Percentiles rank a stretch among this genome's conserved stretches.
phyloP scores from a whole-genome alignment of 1,140 invertebrate genomes.

The Teleogryllus occipitalis region DNA sequence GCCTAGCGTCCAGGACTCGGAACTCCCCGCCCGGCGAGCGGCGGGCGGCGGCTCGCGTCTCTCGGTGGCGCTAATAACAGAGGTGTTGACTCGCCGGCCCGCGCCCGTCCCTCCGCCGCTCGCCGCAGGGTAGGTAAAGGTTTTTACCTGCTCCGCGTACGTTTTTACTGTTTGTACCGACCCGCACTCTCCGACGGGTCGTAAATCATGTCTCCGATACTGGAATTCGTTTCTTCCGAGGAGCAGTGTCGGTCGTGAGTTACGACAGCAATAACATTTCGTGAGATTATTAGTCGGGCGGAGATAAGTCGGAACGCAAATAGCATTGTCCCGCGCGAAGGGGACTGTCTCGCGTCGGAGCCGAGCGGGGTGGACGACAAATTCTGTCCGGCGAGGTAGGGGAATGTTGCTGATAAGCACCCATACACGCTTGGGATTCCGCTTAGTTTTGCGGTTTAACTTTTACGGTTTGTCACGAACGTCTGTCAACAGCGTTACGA shows the following conservation, averaged over 20 bases:
- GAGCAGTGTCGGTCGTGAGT: neutral
- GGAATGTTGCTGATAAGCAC: no score
- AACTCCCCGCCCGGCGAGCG: no score
- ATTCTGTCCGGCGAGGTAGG: no score
- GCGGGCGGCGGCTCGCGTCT: no score
- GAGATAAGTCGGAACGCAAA: neutral
- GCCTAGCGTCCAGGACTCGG: no score
- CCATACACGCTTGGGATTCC: no score
- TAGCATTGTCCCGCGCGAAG: neutral
- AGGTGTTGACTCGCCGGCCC: neutral
- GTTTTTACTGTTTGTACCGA: neutral
- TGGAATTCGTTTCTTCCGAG: neutral
- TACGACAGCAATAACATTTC: neutral
- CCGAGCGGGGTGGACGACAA: no score
- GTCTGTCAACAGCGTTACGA: no score
- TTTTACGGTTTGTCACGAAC: no score
- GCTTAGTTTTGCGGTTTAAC: no score
- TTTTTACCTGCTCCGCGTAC: neutral
- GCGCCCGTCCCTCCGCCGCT: no score
- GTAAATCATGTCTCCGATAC: neutral
- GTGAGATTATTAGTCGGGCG: neutral
- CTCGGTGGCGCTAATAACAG: neutral
- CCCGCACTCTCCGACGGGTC: neutral
- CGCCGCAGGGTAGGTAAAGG: neutral
- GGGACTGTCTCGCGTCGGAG: neutral